Conservation (phyloP, 2,888 invertebrate genomes). For the Pardosa pseudoannulata region DNA sequence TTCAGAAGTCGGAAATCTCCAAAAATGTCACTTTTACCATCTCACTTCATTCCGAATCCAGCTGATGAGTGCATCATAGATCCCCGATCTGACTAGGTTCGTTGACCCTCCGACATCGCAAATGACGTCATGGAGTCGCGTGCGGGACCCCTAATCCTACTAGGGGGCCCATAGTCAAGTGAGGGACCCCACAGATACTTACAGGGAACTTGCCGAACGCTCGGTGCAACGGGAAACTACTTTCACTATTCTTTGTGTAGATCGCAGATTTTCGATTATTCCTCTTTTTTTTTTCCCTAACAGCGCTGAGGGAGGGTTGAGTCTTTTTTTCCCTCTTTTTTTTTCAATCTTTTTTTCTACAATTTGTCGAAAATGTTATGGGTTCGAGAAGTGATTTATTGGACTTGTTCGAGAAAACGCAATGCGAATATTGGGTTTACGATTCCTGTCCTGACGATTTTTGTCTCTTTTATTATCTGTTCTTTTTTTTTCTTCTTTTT, state of each 20-base stretch:
- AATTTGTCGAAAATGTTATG: constrained; percentile 61
- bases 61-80: not conserved
- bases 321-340: constrained; percentile 25
- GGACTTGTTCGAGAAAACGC: not conserved
- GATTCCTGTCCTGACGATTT: not conserved
- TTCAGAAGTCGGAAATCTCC: too few relatives aligned
- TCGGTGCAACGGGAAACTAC: constrained; percentile 49
- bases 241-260: constrained; percentile 23
- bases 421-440: not conserved
- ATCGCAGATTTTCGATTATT: constrained; percentile 15
- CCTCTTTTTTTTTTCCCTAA: constrained; percentile 23
- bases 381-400: constrained; percentile 63
- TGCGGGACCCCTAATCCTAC: constrained; percentile 50
- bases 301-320: not conserved
- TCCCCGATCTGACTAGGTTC: constrained; percentile 37
- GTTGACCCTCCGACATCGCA: constrained; percentile 57
- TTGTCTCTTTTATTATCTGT: not conserved
- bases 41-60: not conserved
- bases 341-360: constrained; percentile 54
- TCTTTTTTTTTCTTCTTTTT: too few relatives aligned
- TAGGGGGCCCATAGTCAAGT: constrained; percentile 63
- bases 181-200: constrained; percentile 59
- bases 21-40: not conserved
- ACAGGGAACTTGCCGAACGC: constrained; percentile 49
- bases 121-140: constrained; percentile 68